Conservation (phyloP, 2,888 invertebrate species). For the Dilophus febrilis region DNA sequence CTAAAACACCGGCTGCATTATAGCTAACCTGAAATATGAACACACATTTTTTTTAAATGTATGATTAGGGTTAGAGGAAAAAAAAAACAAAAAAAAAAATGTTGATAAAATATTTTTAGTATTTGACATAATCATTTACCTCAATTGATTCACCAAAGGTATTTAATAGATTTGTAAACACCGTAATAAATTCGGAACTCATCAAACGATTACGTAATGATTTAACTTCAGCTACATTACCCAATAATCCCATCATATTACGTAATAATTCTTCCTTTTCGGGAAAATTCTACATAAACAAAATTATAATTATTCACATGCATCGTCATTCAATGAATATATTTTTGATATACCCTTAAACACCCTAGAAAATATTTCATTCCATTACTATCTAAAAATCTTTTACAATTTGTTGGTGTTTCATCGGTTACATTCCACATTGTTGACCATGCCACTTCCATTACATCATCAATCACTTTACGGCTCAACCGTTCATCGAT, state of each 20-base stretch:
- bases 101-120: too few relatives aligned
- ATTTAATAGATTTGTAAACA: conserved; percentile 73
- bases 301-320: not conserved
- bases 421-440: conserved; percentile 98
- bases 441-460: conserved; percentile 98
- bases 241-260: conserved; percentile 96
- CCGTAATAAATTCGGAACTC: conserved; percentile 65
- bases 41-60: too few relatives aligned
- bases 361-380: conserved; percentile 83
- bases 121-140: conserved; percentile 41
- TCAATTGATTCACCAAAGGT: conserved; percentile 87
- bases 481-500: conserved; percentile 65
- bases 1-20: conserved; percentile 88
- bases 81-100: too few relatives aligned
- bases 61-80: too few relatives aligned
- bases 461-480: conserved; percentile 77
- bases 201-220: conserved; percentile 65
- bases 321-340: conserved; percentile 7
- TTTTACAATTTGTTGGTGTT: conserved; percentile 82
- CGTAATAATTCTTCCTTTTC: conserved; percentile 77
- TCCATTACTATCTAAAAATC: conserved; percentile 75
- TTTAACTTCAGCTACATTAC: conserved; percentile 91
- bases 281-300: conserved; percentile 51
- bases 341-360: conserved; percentile 44
- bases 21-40: conserved; percentile 67